phyloP scores from a whole-genome alignment of 2,888 invertebrate genomes.

The Drosophila mimetica region DNA sequence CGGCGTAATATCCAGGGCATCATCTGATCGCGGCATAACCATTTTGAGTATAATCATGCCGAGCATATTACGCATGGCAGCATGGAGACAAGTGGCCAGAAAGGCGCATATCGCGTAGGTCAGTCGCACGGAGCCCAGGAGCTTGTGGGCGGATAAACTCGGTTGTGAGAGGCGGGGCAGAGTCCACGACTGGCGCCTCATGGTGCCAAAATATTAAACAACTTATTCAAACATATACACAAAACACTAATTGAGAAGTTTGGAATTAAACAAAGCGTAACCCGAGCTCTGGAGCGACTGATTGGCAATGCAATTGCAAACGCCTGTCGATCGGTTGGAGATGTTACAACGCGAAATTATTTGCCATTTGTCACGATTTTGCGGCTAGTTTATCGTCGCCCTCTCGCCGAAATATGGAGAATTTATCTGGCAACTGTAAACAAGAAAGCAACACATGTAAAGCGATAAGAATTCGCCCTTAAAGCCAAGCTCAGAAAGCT shows the following conservation, averaged over 20 bases:
- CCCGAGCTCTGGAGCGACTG: conserved; percentile 18
- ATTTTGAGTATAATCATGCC: conserved; percentile 86
- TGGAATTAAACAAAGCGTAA: conserved; percentile 1
- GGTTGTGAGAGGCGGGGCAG: conserved; percentile 26
- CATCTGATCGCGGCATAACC: conserved; percentile 84
- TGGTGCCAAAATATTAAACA: conserved; percentile 9
- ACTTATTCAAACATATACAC: conserved; percentile 13
- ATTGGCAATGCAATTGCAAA: conserved; percentile 10
- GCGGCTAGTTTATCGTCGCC: conserved; percentile 20
- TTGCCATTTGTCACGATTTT: conserved; percentile 69
- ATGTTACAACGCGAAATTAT: conserved; percentile 36
- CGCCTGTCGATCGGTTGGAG: conserved; percentile 5
- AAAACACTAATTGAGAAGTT: neutral
- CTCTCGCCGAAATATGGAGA: conserved; percentile 21
- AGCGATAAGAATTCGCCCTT: conserved; percentile 27
- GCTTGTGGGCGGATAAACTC: conserved; percentile 7
- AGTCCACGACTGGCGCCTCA: conserved; percentile 63
- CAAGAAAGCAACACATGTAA: conserved; percentile 19
- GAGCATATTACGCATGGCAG: conserved; percentile 85
- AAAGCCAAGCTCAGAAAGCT: conserved; percentile 8
- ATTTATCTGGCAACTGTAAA: conserved; percentile 52
- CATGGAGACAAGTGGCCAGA: conserved; percentile 78
- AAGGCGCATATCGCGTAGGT: conserved; percentile 83
- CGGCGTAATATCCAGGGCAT: conserved; percentile 5
- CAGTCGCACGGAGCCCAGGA: conserved; percentile 82